A percentile compares a stretch with the other conserved stretches of the same genome.
phyloP scores from a whole-genome alignment of 2,113 vertebrate species.

The Melanerpes formicivorus region DNA sequence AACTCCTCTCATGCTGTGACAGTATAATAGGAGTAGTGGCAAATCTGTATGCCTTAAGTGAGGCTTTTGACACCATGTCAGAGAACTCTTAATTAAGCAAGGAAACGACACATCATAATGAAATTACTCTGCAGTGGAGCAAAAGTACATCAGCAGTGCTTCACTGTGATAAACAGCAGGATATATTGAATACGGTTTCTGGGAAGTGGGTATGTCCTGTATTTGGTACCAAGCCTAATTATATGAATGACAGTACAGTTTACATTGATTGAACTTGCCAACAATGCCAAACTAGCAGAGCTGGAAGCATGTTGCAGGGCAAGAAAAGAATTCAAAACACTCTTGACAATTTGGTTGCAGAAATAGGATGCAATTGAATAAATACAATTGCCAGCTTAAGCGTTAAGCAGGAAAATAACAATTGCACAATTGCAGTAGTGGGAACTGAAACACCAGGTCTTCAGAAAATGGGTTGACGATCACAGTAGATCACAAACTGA shows the following conservation, averaged over 20 bases:
- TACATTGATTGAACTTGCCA: neutral
- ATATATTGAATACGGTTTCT: neutral
- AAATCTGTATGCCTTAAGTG: neutral
- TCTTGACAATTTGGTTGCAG: slow-evolving; percentile 1
- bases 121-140: neutral
- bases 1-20: neutral
- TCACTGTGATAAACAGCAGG: neutral
- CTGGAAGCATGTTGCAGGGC: neutral
- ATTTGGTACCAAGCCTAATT: neutral
- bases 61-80: neutral
- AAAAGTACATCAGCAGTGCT: neutral
- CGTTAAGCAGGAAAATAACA: neutral
- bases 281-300: neutral
- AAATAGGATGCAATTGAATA: neutral
- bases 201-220: neutral
- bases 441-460: neutral
- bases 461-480: slow-evolving; percentile 9
- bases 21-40: neutral
- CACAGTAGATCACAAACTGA: neutral
- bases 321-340: neutral
- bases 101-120: neutral
- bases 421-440: neutral
- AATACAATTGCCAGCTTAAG: neutral
- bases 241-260: neutral
- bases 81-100: neutral